A percentile compares a stretch with the other conserved stretches of the same genome.
Conservation (phyloP, 2,113 vertebrate genomes). For the Cryptoleucopteryx plumbea region DNA sequence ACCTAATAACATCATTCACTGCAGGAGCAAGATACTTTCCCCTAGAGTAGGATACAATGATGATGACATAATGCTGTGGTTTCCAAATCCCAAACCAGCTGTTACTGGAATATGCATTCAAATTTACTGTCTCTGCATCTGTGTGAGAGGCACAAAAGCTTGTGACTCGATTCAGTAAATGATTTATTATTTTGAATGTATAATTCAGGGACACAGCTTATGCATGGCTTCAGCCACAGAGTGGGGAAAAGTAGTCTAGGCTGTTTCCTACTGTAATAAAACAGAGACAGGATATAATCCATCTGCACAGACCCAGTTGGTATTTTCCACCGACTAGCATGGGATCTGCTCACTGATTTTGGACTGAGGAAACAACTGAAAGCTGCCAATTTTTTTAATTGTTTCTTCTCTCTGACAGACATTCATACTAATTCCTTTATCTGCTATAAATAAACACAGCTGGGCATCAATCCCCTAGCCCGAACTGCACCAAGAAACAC, state of each 20-base stretch:
- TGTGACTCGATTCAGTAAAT: constrained; percentile 36
- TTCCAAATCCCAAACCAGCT: constrained; percentile 58
- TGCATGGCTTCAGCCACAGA: neutral
- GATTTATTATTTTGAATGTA: constrained; percentile 47
- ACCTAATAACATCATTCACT: neutral
- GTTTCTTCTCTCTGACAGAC: neutral
- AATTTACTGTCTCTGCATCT: neutral
- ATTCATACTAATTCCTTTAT: neutral
- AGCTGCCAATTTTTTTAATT: neutral
- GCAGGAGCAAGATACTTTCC: constrained; percentile 9
- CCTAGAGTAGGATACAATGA: neutral
- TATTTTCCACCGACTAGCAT: neutral
- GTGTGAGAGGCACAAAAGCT: neutral
- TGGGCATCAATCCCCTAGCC: neutral
- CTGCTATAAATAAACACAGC: neutral
- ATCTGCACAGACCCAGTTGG: neutral
- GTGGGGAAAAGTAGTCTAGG: neutral
- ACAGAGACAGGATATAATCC: neutral
- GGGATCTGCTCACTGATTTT: neutral
- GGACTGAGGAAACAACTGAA: neutral
- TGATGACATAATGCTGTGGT: constrained; percentile 38
- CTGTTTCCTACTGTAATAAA: constrained; percentile 2
- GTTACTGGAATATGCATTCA: constrained; percentile 22
- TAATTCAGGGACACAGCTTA: constrained; percentile 31
- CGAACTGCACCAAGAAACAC: neutral